Base-by-base conservation (phyloP, 2,113 vertebrate genomes). In the Mobula birostris region DNA sequence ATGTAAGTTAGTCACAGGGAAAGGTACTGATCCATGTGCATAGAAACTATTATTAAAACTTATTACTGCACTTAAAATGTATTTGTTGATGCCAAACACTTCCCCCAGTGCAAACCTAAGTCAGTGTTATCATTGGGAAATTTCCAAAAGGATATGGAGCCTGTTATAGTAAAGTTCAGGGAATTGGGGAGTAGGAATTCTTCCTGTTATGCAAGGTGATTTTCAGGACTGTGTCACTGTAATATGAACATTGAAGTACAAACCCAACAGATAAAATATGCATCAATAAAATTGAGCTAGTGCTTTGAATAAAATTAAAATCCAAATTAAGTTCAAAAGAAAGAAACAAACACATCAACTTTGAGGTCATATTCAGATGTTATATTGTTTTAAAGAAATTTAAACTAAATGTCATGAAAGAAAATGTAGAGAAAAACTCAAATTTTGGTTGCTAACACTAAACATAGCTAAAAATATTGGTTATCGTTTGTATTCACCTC, bases 11-110 rank as follows among this genome's bases (percentile, higher is more conserved):
- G 24, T 93, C 70, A 36, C n/a, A 11, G 5, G 27, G 68, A 74
- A 48, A 76, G 40, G 40, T 27, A 93, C 24, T 76, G 36, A 76
- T 76, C 68, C 24, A 74, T 14, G 40, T 93, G 40, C 72, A 74
- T 21, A 19, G 72, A 74, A 15, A 74, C 72, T 19, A 24, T 74
- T 74, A 74, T 74, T 74, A 74, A 19, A 74, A 21, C 5, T 74
- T 74, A 74, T 74, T 74, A 24, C 15, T 21, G 72, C 72, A 74
- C 21, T 74, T 74, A 74, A 74, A 70, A 74, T 74, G 1, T 74
- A 21, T 21, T 93, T 93, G 32, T 27, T 74, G 70, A 40, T 93
- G 91, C 91, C 91, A 93, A 70, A 24, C 88, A 36, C 29, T 91
- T 48, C 15, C 63, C 17, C 91, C 36, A 36, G 15, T 72, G 32